Evolutionary conservation across 2,888 invertebrate genomes (phyloP).

Genomic region (Eurois occulta): DNA sequence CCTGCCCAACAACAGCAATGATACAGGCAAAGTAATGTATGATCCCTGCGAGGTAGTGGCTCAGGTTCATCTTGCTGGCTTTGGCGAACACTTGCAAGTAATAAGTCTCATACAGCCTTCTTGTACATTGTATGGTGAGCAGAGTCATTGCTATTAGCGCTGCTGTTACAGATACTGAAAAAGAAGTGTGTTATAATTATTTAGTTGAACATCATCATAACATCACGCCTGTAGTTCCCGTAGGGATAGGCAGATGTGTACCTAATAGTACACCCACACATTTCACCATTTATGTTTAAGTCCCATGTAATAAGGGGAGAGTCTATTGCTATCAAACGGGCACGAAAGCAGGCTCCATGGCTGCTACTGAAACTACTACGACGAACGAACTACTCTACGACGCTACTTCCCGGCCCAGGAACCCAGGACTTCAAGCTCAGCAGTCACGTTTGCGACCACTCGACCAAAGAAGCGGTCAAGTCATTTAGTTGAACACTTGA

Average conservation of each 20-base stretch:
- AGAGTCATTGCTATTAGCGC: constrained; percentile 91
- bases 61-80: constrained; percentile 94
- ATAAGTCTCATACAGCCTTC: constrained; percentile 95
- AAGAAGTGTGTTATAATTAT: constrained; percentile 5
- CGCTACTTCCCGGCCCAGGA: too few species aligned
- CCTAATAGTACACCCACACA: too few species aligned
- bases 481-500: neutral
- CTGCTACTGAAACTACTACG: too few species aligned
- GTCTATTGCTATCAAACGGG: too few species aligned
- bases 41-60: constrained; percentile 94
- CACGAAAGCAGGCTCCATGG: too few species aligned
- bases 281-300: too few species aligned
- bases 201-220: neutral
- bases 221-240: neutral
- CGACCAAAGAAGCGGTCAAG: neutral
- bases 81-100: constrained; percentile 95
- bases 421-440: too few species aligned
- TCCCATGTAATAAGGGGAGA: too few species aligned
- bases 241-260: neutral
- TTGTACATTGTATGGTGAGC: constrained; percentile 92
- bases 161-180: constrained; percentile 90
- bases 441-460: too few species aligned
- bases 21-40: constrained; percentile 94
- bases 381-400: too few species aligned
- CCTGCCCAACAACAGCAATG: constrained; percentile 92